A percentile compares a stretch with the other conserved stretches of the same genome.
Conservation (phyloP, 53 echinoderm and acorn worm genomes). For the Holothuria leucospilota region DNA sequence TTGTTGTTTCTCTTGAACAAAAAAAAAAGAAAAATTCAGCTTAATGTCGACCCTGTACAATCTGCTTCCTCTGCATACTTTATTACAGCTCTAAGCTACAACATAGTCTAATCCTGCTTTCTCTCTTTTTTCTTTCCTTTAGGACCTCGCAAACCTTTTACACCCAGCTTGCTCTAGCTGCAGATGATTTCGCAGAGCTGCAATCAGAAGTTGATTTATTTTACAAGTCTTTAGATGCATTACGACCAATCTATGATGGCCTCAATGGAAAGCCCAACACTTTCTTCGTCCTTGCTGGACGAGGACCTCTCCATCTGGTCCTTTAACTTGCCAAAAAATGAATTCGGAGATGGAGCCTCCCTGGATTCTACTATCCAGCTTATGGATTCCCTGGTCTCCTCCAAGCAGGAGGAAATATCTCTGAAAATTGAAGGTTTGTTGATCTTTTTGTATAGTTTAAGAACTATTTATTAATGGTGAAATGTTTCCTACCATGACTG, state of each 20-base stretch:
- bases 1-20: too few relatives aligned
- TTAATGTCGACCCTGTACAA: too few relatives aligned
- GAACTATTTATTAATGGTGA: too few relatives aligned
- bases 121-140: neutral
- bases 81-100: too few relatives aligned
- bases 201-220: conserved; percentile 15
- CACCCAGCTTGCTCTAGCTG: conserved; percentile 44
- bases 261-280: conserved; percentile 10
- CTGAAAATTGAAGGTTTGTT: too few relatives aligned
- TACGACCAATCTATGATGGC: conserved; percentile 40
- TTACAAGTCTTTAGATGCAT: conserved; percentile 1
- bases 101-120: too few relatives aligned
- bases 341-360: conserved; percentile 45
- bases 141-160: conserved; percentile 27
- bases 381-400: conserved; percentile 37
- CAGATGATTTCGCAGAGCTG: conserved; percentile 25
- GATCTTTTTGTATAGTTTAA: too few relatives aligned
- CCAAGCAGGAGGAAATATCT: conserved; percentile 23
- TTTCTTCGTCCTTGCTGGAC: conserved; percentile 31
- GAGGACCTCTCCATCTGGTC: conserved; percentile 46
- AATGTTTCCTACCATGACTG: too few relatives aligned
- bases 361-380: conserved; percentile 35
- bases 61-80: too few relatives aligned
- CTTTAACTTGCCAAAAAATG: conserved; percentile 19
- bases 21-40: too few relatives aligned